Percentiles rank a stretch among this genome's conserved stretches.
These are phyloP conservation scores for Synanthedon tipuliformis DNA, from an alignment of 2,888 invertebrate species.

Conservation along the genomic window DNA sequence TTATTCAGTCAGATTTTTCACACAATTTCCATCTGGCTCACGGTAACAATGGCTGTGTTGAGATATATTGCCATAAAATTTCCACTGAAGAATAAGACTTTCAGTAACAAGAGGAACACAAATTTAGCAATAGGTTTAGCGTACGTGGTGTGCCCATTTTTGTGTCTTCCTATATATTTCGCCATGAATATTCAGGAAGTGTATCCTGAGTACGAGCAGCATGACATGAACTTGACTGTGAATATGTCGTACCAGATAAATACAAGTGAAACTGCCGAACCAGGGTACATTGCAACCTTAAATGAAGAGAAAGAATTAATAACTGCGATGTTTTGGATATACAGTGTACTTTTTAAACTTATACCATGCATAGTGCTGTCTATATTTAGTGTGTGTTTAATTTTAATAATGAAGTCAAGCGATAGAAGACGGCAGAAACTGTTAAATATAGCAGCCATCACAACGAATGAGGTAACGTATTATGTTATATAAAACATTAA, in stretches of 20 bases:
- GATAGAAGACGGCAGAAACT: slow-evolving; percentile 81
- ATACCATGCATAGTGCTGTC: slow-evolving; percentile 91
- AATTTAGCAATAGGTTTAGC: slow-evolving; percentile 80
- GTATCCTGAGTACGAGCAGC: slow-evolving; percentile 19
- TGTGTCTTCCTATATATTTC: slow-evolving; percentile 87
- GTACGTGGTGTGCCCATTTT: slow-evolving; percentile 83
- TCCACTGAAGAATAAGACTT: slow-evolving; percentile 82
- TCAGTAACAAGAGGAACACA: slow-evolving; percentile 85
- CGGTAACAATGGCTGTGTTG: slow-evolving; percentile 93
- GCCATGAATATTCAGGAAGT: slow-evolving; percentile 77
- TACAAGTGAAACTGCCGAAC: slow-evolving; percentile 43
- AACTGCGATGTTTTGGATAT: slow-evolving; percentile 88
- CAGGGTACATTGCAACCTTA: slow-evolving; percentile 75
- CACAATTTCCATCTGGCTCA: slow-evolving; percentile 93
- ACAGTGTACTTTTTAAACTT: slow-evolving; percentile 91
- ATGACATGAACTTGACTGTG: slow-evolving; percentile 12
- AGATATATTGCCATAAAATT: slow-evolving; percentile 89
- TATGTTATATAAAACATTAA: neutral
- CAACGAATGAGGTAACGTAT: slow-evolving; percentile 45
- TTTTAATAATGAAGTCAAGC: slow-evolving; percentile 82
- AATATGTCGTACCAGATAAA: slow-evolving; percentile 28
- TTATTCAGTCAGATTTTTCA: slow-evolving; percentile 89
- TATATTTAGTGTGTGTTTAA: slow-evolving; percentile 80
- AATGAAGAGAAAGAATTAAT: no score
- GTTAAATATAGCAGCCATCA: slow-evolving; percentile 57